Conservation (phyloP, 2,113 vertebrate genomes). For the Calyptomena viridis region DNA sequence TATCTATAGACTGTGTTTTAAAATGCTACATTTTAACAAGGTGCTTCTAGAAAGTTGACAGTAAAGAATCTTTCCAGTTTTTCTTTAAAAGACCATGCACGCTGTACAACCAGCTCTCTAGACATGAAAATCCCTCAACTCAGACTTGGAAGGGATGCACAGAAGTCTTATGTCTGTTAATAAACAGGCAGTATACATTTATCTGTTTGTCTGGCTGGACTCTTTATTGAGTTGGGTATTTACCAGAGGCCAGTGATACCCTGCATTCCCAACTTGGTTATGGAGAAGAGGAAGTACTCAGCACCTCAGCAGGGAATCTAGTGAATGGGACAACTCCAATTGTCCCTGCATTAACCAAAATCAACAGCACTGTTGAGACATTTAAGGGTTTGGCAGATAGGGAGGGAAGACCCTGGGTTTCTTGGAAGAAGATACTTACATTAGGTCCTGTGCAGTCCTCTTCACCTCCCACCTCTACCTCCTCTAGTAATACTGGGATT, state of each 20-base stretch:
- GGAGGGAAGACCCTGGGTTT: neutral
- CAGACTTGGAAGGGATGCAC: neutral
- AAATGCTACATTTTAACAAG: neutral
- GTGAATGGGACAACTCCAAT: neutral
- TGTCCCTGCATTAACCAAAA: conserved; percentile 23
- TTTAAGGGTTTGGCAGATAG: neutral
- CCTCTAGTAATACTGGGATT: neutral
- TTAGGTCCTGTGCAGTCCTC: neutral
- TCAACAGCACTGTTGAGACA: neutral
- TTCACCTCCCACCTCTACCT: neutral
- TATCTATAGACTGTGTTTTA: neutral
- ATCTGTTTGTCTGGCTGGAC: neutral
- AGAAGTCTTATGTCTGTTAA: neutral
- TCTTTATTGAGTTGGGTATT: neutral
- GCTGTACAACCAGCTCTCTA: neutral
- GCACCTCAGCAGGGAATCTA: neutral
- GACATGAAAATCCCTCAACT: neutral
- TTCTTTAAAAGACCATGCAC: neutral
- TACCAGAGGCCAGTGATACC: neutral
- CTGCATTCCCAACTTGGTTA: neutral
- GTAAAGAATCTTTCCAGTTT: neutral
- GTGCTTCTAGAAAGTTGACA: neutral
- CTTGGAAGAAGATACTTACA: neutral
- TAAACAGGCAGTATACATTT: neutral
- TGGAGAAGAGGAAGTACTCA: neutral